Evolutionary conservation across 2,797 vertebrate genomes (phyloP).

Genomic region (Tympanoctomys barrerae): DNA sequence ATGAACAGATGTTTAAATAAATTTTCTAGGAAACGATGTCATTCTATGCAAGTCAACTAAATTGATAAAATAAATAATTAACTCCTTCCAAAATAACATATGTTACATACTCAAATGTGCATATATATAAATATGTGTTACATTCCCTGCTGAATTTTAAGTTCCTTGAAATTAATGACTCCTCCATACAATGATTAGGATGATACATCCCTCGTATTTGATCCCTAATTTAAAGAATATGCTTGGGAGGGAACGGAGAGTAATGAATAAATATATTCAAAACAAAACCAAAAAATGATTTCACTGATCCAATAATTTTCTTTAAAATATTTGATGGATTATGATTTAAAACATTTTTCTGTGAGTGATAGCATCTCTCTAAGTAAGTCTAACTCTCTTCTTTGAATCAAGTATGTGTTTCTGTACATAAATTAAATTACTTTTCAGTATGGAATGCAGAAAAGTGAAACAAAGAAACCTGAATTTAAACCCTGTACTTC

Average conservation of each 20-base stretch:
- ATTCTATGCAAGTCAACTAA: conserved; percentile 73
- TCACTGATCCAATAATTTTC: not conserved
- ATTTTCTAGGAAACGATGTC: conserved; percentile 57
- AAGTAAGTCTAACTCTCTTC: not conserved
- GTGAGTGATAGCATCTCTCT: conserved; percentile 60
- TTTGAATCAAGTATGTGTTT: not conserved
- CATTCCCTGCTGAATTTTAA: conserved; percentile 57
- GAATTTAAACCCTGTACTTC: not conserved
- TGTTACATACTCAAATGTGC: conserved; percentile 60
- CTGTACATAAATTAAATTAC: conserved; percentile 47
- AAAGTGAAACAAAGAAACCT: not conserved
- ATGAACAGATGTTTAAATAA: conserved; percentile 73
- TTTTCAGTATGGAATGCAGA: not conserved
- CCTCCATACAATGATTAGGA: not conserved
- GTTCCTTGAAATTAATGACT: not conserved
- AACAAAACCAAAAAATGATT: conserved; percentile 21
- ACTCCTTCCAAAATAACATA: conserved; percentile 65
- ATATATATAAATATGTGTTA: conserved; percentile 18
- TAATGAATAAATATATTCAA: conserved; percentile 1
- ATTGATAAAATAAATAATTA: conserved; percentile 74
- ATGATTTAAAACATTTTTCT: conserved; percentile 58
- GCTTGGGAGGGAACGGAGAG: not conserved
- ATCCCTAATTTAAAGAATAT: conserved; percentile 47
- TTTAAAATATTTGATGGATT: conserved; percentile 17
- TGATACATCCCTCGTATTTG: not conserved